A percentile compares a stretch with the other conserved stretches of the same genome.
Conservation (phyloP, 1,140 invertebrate genomes). For the Odontomachus brunneus region DNA sequence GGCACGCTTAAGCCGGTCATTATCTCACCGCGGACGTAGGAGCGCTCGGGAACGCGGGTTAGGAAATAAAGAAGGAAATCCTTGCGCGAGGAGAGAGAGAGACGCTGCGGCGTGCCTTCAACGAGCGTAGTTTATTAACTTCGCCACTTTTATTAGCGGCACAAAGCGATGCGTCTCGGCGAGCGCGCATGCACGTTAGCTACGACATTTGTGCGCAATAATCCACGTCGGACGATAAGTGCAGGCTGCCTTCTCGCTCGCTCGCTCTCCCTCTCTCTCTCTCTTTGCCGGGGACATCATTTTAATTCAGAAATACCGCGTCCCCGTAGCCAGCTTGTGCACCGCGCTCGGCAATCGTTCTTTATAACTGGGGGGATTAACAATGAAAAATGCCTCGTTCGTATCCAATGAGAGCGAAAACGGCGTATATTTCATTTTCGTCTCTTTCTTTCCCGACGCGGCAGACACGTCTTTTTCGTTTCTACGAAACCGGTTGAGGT, state of each 20-base stretch:
- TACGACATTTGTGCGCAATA: slow-evolving; percentile 53
- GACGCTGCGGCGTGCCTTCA: slow-evolving; percentile 29
- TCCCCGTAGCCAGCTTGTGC: slow-evolving; percentile 17
- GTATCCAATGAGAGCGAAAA: slow-evolving; percentile 36
- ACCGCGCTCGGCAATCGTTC: slow-evolving; percentile 51
- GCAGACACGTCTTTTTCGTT: slow-evolving; percentile 15
- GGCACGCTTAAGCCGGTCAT: slow-evolving; percentile 46
- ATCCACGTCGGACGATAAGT: slow-evolving; percentile 63
- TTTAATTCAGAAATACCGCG: slow-evolving; percentile 65
- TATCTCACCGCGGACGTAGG: slow-evolving; percentile 35
- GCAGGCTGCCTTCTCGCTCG: slow-evolving; percentile 3
- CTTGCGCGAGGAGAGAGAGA: neutral
- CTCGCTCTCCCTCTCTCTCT: neutral
- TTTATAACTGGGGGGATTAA: slow-evolving; percentile 51
- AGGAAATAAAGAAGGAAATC: slow-evolving; percentile 36
- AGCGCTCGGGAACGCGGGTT: slow-evolving; percentile 14
- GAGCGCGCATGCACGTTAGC: slow-evolving; percentile 46
- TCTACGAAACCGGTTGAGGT: slow-evolving; percentile 42
- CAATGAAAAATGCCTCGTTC: slow-evolving; percentile 37
- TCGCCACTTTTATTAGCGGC: slow-evolving; percentile 58
- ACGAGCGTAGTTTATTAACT: slow-evolving; percentile 65
- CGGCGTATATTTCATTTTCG: slow-evolving; percentile 13
- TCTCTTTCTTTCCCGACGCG: neutral
- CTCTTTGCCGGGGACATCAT: slow-evolving; percentile 10
- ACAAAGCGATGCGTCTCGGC: slow-evolving; percentile 60